Conservation (phyloP, 2,888 invertebrate species). For the Ypsolopha scabrella region DNA sequence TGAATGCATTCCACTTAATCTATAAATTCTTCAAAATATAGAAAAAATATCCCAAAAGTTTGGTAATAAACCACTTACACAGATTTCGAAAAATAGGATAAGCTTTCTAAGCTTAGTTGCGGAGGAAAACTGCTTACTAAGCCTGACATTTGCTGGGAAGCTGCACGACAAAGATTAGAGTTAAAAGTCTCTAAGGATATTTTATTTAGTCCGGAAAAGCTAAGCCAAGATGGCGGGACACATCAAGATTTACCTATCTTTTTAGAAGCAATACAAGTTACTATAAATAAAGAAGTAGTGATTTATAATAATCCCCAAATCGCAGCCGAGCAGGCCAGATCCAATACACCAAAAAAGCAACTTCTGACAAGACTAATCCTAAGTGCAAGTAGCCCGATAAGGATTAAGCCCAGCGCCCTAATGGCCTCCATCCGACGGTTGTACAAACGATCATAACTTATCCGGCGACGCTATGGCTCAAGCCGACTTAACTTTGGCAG, state of each 20-base stretch:
- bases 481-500: conserved; percentile 69
- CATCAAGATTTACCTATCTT: background rate
- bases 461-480: conserved; percentile 59
- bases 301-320: conserved; percentile 44
- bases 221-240: background rate
- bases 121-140: background rate
- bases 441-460: conserved; percentile 68
- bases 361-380: conserved; percentile 67
- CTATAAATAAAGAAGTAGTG: conserved; percentile 1
- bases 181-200: background rate
- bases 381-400: conserved; percentile 69
- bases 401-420: conserved; percentile 60
- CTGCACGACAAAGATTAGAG: conserved; percentile 1
- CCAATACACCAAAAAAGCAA: conserved; percentile 61
- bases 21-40: too few relatives aligned
- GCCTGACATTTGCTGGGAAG: background rate
- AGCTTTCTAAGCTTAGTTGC: too few relatives aligned
- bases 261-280: background rate
- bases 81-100: too few relatives aligned
- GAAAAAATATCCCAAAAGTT: too few relatives aligned
- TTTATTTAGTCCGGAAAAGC: background rate
- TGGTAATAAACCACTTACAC: too few relatives aligned
- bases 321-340: conserved; percentile 49
- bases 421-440: conserved; percentile 65
- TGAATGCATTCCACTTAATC: too few relatives aligned